Evolutionary conservation across 2,888 invertebrate species (phyloP), one percentile per base, ranked within the genome.

Genomic region (Lottia gigantea): DNA sequence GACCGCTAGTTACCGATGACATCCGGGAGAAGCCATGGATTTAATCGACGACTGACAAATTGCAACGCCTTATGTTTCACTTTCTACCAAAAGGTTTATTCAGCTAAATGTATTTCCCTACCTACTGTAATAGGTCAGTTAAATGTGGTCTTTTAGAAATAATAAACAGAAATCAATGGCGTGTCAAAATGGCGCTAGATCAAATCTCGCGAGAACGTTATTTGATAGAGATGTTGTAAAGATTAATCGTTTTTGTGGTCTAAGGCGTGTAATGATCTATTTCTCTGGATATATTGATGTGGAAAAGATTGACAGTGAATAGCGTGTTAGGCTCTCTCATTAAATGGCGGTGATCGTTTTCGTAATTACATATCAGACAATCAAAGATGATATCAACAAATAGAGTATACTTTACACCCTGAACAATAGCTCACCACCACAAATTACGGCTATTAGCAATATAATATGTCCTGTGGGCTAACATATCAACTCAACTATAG

Each of bases 391-490:
- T 19, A 55, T 55, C 55, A 55, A 55, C 55, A 55, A 55, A 55
- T 14, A 55, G 55, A 23, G 55, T 19, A 8, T 55, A 55, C 19
- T 55, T 55, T 55, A 55, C 55, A 55, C 55, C 55, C 23, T 55
- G 23, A 55, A 55, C 55, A 55, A 55, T 55, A 23, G 55, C 55
- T 23, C 19, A 55, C 23, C 14, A 55, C 55, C 55, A 19, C 55
- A 55, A 55, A 55, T 55, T 23, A 55, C 55, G 23, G 55, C 23
- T 12, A 55, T 55, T 55, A 55, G 55, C 19, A 55, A 55, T 55
- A 11, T 23, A 55, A 55, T 19, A 55, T 55, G 55, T 55, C 55
- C 55, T 55, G 55, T 55, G 55, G 55, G 55, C 23, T 55, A 55
- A 55, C 55, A 55, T 23, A 23, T 12, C 23, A 23, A 23, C 19